These are phyloP conservation scores for Fragum fragum DNA, from an alignment of 2,888 invertebrate species.

Conservation along the genomic window DNA sequence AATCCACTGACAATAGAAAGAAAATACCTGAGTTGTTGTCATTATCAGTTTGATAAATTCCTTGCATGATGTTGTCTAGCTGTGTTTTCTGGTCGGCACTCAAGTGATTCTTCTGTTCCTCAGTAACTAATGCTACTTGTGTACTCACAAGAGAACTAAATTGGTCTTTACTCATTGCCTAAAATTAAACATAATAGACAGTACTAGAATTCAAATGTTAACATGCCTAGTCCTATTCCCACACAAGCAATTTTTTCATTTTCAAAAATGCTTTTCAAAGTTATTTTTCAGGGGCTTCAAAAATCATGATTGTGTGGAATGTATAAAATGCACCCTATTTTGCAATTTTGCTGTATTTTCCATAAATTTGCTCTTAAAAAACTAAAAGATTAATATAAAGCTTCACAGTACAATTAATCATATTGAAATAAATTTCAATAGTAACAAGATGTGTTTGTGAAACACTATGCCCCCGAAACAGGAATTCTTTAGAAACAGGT, in stretches of 20 bases:
- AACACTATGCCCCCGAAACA: too few relatives aligned
- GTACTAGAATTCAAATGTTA: too few relatives aligned
- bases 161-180: slow-evolving; percentile 36
- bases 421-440: too few relatives aligned
- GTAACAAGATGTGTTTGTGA: too few relatives aligned
- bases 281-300: background rate
- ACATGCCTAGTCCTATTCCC: background rate
- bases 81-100: slow-evolving; percentile 20
- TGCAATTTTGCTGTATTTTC: too few relatives aligned
- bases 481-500: too few relatives aligned
- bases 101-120: slow-evolving; percentile 25
- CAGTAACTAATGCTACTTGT: slow-evolving; percentile 34
- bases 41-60: background rate
- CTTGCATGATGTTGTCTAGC: background rate
- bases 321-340: too few relatives aligned
- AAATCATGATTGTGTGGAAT: too few relatives aligned
- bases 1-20: too few relatives aligned
- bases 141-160: slow-evolving; percentile 34
- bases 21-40: background rate
- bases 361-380: too few relatives aligned
- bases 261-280: background rate
- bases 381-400: too few relatives aligned
- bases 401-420: too few relatives aligned
- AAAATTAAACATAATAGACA: background rate
- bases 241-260: background rate